Conservation (phyloP, 2,113 vertebrate genomes). For the Abramis brama region DNA sequence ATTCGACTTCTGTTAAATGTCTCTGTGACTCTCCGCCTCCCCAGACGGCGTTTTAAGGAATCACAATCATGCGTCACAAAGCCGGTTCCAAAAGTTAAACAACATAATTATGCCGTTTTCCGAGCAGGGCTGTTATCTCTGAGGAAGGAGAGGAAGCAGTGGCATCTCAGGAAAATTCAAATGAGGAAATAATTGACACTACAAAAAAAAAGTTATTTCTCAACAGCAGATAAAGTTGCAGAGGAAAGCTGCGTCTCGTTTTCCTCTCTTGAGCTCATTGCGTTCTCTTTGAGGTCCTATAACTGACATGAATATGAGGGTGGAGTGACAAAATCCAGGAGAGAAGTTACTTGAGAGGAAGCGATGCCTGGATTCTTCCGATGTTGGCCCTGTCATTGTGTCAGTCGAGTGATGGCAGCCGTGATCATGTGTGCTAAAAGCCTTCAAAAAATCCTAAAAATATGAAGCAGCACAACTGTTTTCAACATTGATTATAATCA, state of each 20-base stretch:
- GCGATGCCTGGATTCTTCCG: background rate
- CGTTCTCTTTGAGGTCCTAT: background rate
- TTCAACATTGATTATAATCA: background rate
- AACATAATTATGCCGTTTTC: background rate
- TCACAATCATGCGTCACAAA: background rate
- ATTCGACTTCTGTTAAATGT: background rate
- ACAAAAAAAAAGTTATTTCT: background rate
- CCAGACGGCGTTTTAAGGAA: background rate
- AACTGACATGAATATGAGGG: background rate
- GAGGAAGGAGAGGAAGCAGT: background rate
- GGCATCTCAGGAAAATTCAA: background rate
- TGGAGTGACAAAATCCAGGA: background rate
- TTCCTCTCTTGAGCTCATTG: background rate
- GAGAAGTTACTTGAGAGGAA: background rate
- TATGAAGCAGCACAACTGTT: background rate
- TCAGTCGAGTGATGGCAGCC: background rate
- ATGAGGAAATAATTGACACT: background rate
- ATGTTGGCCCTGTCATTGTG: background rate
- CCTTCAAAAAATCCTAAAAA: background rate
- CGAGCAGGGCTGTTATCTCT: background rate
- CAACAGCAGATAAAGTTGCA: background rate
- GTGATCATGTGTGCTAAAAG: background rate
- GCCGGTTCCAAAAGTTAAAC: background rate
- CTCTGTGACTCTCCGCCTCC: background rate
- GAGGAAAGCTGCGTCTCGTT: background rate